Evolutionary conservation across 30 jellyfish, hydroid and myxozoan genomes (phyloP).

Genomic region (Turritopsis rubra): DNA sequence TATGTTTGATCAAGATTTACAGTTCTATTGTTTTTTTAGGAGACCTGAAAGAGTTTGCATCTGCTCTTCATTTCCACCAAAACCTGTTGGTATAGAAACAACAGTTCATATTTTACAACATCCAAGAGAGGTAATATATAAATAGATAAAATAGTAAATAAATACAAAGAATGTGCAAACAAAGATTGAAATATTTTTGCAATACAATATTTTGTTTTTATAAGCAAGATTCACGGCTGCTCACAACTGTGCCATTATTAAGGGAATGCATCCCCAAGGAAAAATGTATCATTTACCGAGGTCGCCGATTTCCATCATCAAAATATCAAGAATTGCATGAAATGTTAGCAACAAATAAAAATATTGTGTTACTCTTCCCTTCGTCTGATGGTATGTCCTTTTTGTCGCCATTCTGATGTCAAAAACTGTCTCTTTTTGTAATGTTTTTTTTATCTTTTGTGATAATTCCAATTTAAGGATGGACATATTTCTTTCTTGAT

Average conservation of each 20-base stretch:
- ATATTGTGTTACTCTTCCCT: constrained; percentile 29
- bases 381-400: constrained; percentile 38
- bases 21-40: not conserved
- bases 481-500: too few relatives aligned
- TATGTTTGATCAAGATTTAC: too few relatives aligned
- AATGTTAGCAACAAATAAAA: not conserved
- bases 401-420: not conserved
- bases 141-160: not conserved
- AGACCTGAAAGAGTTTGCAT: constrained; percentile 31
- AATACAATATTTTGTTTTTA: not conserved
- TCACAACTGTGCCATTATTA: constrained; percentile 45
- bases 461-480: too few relatives aligned
- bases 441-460: too few relatives aligned
- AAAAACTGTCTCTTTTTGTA: not conserved
- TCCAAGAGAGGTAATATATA: constrained; percentile 26
- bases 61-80: constrained; percentile 27
- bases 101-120: constrained; percentile 28
- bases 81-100: constrained; percentile 17
- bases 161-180: too few relatives aligned
- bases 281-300: constrained; percentile 30
- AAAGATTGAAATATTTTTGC: not conserved
- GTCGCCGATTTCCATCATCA: constrained; percentile 33
- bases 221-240: constrained; percentile 34
- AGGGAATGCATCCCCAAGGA: constrained; percentile 44
- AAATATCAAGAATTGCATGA: constrained; percentile 39